Evolutionary conservation across 2,888 invertebrate genomes (phyloP).

Genomic region (Ctenicera cuprea): DNA sequence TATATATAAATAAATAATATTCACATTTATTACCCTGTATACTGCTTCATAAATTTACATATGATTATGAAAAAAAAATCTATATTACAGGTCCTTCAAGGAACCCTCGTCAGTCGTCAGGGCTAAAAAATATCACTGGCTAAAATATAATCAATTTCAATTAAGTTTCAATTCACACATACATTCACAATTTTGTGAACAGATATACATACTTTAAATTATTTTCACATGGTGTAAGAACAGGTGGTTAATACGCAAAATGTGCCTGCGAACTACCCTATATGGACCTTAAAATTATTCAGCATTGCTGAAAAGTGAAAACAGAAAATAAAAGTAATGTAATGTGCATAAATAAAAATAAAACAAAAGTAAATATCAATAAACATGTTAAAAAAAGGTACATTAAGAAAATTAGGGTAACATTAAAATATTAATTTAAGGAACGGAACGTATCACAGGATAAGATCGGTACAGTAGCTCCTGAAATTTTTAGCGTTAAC

Average conservation of each 20-base stretch:
- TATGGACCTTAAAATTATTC: constrained; percentile 38
- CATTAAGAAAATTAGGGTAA: not conserved
- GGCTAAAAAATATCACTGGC: constrained; percentile 20
- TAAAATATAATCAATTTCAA: constrained; percentile 4
- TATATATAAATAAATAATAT: constrained; percentile 27
- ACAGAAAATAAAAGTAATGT: constrained; percentile 39
- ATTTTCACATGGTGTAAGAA: not conserved
- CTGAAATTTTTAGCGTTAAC: too few relatives aligned
- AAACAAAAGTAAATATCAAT: not conserved
- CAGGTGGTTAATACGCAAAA: constrained; percentile 13
- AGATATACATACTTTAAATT: constrained; percentile 8
- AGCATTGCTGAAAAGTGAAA: constrained; percentile 48
- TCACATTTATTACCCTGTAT: constrained; percentile 27
- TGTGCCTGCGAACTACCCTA: constrained; percentile 20
- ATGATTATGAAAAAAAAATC: not conserved
- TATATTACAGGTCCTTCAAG: not conserved
- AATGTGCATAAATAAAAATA: not conserved
- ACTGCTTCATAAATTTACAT: constrained; percentile 11
- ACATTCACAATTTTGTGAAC: not conserved
- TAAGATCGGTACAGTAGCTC: too few relatives aligned
- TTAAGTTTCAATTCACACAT: not conserved
- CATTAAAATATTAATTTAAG: constrained; percentile 1
- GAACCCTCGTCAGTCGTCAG: not conserved
- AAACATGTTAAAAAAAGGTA: not conserved
- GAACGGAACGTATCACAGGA: constrained; percentile 35